Percentiles rank a stretch among this genome's conserved stretches.
phyloP scores from a whole-genome alignment of 2,113 vertebrate genomes.

The Periophthalmodon schlosseri region DNA sequence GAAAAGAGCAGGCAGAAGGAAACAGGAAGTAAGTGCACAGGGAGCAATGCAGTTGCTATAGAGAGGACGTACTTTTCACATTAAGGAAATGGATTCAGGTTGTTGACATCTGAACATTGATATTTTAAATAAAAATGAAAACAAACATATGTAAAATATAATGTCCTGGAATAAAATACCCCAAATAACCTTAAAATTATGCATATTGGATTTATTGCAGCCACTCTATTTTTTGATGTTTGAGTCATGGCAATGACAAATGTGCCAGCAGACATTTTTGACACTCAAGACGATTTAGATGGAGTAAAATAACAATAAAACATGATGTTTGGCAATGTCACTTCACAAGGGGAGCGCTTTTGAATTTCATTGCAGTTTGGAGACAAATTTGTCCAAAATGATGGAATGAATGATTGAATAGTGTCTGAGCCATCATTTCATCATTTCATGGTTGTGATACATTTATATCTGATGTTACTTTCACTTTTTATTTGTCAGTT shows the following conservation, averaged over 20 bases:
- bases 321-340: conserved; percentile 7
- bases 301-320: conserved; percentile 12
- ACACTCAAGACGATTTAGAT: conserved; percentile 12
- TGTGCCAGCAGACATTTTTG: conserved; percentile 1
- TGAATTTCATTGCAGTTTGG: conserved; percentile 1
- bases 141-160: not conserved
- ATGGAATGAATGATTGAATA: not conserved
- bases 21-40: not conserved
- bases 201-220: not conserved
- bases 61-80: not conserved
- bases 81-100: not conserved
- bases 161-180: not conserved
- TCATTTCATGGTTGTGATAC: not conserved
- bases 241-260: conserved; percentile 7
- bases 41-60: not conserved
- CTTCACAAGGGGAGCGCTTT: not conserved
- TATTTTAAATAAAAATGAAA: not conserved
- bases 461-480: not conserved
- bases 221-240: not conserved
- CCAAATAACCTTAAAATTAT: not conserved
- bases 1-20: conserved; percentile 14
- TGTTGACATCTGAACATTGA: not conserved
- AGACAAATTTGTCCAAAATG: not conserved
- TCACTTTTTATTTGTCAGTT: conserved; percentile 3
- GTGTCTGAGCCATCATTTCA: not conserved